These are phyloP conservation scores for Tethea ocularis DNA, from an alignment of 2,888 invertebrate species.

Conservation along the genomic window DNA sequence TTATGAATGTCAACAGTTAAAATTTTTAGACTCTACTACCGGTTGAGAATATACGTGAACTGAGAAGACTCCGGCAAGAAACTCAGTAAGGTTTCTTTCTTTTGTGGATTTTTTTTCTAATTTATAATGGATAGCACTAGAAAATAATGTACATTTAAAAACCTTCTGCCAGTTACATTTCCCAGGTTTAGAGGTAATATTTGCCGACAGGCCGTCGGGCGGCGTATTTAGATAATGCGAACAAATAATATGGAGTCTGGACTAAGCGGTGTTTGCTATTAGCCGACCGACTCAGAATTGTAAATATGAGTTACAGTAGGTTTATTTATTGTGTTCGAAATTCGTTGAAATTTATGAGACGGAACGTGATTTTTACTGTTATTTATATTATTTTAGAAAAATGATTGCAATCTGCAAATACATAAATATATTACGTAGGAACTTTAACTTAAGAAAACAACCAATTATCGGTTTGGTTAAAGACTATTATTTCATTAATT, in stretches of 20 bases:
- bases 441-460: too few relatives aligned
- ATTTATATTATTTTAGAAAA: too few relatives aligned
- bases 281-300: slow-evolving; percentile 14
- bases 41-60: too few relatives aligned
- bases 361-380: background rate
- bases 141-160: slow-evolving; percentile 24
- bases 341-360: background rate
- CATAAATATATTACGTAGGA: too few relatives aligned
- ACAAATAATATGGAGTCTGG: slow-evolving; percentile 35
- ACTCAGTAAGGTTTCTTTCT: too few relatives aligned
- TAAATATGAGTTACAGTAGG: slow-evolving; percentile 5
- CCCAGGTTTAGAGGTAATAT: slow-evolving; percentile 22
- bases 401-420: too few relatives aligned
- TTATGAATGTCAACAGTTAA: too few relatives aligned
- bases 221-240: slow-evolving; percentile 45
- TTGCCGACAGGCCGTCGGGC: slow-evolving; percentile 24
- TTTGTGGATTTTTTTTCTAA: too few relatives aligned
- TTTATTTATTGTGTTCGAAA: slow-evolving; percentile 11
- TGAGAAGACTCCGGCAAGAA: too few relatives aligned
- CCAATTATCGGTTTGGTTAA: too few relatives aligned
- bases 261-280: slow-evolving; percentile 30
- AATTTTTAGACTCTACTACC: too few relatives aligned
- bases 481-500: too few relatives aligned
- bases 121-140: background rate
- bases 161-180: slow-evolving; percentile 23